Percentiles rank a stretch among this genome's conserved stretches.
Conservation (phyloP, 2,888 invertebrate genomes). For the Ectobius pallidus region DNA sequence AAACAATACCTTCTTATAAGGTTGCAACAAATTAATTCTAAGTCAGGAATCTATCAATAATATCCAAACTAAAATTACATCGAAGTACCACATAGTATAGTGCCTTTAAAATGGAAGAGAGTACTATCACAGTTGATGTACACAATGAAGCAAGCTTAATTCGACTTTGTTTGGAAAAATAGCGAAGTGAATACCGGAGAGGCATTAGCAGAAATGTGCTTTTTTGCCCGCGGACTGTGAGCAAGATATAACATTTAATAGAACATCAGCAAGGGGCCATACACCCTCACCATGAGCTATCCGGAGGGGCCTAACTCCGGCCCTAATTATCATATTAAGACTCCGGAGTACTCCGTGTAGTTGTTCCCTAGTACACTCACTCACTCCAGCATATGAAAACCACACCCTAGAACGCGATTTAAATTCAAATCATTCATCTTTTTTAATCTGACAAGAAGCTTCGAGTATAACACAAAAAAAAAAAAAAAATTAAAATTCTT, state of each 20-base stretch:
- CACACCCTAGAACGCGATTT: constrained; percentile 35
- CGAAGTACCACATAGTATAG: too few relatives aligned
- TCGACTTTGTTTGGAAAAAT: too few relatives aligned
- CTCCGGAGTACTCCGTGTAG: background rate
- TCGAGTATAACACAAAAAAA: background rate
- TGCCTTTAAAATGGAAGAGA: too few relatives aligned
- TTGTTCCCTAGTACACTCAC: background rate
- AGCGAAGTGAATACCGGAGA: background rate
- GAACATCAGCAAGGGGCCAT: background rate
- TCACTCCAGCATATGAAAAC: constrained; percentile 8
- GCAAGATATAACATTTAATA: constrained; percentile 20
- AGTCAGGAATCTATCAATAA: too few relatives aligned
- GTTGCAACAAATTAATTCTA: too few relatives aligned
- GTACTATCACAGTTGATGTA: too few relatives aligned
- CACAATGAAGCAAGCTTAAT: too few relatives aligned
- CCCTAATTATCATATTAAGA: constrained; percentile 38
- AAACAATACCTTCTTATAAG: too few relatives aligned
- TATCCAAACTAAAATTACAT: too few relatives aligned
- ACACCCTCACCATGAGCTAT: too few relatives aligned
- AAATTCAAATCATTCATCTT: constrained; percentile 39
- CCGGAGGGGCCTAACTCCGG: background rate
- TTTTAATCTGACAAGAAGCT: constrained; percentile 37
- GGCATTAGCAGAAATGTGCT: constrained; percentile 18
- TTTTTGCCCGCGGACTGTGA: background rate
- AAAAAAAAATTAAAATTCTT: constrained; percentile 10